Evolutionary conservation across 2,888 invertebrate species (phyloP).

Genomic region (Cryptus armator): DNA sequence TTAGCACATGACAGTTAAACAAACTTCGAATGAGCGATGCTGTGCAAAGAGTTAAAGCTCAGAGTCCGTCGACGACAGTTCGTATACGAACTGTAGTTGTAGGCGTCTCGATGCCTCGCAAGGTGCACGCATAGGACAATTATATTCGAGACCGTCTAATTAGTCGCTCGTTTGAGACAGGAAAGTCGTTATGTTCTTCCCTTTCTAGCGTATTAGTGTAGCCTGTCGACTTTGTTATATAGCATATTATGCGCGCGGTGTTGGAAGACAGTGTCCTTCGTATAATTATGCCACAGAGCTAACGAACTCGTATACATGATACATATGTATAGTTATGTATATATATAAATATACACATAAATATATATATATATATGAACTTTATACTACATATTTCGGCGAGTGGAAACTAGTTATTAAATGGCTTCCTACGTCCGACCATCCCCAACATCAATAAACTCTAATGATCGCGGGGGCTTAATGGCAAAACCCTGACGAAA

Average conservation of each 20-base stretch:
- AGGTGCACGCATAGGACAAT: slow-evolving; percentile 52
- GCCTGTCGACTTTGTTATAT: slow-evolving; percentile 34
- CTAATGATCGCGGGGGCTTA: slow-evolving; percentile 44
- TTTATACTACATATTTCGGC: slow-evolving; percentile 19
- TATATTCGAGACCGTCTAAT: slow-evolving; percentile 65
- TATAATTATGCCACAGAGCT: slow-evolving; percentile 48
- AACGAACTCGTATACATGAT: slow-evolving; percentile 54
- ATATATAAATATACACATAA: slow-evolving; percentile 18
- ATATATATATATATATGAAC: background rate
- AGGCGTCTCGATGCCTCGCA: slow-evolving; percentile 6
- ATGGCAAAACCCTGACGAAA: slow-evolving; percentile 59
- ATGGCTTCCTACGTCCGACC: slow-evolving; percentile 59
- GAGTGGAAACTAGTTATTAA: slow-evolving; percentile 48
- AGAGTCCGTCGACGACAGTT: slow-evolving; percentile 50
- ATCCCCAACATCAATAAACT: slow-evolving; percentile 51
- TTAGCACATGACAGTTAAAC: background rate
- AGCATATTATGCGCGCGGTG: slow-evolving; percentile 33
- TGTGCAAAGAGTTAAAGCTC: slow-evolving; percentile 23
- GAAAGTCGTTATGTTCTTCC: slow-evolving; percentile 64
- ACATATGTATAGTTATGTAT: slow-evolving; percentile 22
- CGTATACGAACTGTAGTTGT: slow-evolving; percentile 29
- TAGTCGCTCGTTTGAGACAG: slow-evolving; percentile 63
- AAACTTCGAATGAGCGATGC: slow-evolving; percentile 35
- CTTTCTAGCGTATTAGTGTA: slow-evolving; percentile 33
- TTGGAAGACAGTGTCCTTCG: slow-evolving; percentile 33